A percentile compares a stretch with the other conserved stretches of the same genome.
Conservation (phyloP, 2,888 invertebrate species). For the Leptopterna dolabrata region DNA sequence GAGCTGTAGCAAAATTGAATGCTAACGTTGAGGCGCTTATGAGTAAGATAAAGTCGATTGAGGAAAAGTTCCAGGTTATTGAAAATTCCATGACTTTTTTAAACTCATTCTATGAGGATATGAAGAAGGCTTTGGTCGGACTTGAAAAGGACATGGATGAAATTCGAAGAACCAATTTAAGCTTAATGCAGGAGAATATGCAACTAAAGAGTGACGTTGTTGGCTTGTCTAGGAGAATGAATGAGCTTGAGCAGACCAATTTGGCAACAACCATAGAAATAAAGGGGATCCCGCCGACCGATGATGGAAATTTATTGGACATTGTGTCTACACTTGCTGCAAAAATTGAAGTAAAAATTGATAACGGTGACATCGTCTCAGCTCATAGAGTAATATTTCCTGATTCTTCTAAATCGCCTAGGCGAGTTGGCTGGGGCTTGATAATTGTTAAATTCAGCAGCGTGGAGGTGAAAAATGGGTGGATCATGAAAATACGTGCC, state of each 20-base stretch:
- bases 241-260: not conserved
- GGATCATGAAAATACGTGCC: not conserved
- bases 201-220: not conserved
- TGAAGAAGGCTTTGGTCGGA: no score
- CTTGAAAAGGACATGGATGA: not conserved
- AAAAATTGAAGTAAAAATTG: not conserved
- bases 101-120: not conserved
- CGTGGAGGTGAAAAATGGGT: not conserved
- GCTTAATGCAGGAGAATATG: not conserved
- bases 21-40: not conserved
- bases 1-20: not conserved
- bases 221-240: not conserved
- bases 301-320: not conserved
- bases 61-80: not conserved
- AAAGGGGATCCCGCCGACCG: not conserved
- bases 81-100: not conserved
- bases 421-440: no score
- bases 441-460: not conserved
- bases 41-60: not conserved
- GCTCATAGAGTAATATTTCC: no score
- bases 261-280: not conserved
- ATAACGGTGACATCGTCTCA: not conserved
- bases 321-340: not conserved
- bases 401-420: no score
- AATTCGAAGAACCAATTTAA: not conserved